Evolutionary conservation across 2,888 invertebrate species (phyloP).

Genomic region (Andrena camellia): DNA sequence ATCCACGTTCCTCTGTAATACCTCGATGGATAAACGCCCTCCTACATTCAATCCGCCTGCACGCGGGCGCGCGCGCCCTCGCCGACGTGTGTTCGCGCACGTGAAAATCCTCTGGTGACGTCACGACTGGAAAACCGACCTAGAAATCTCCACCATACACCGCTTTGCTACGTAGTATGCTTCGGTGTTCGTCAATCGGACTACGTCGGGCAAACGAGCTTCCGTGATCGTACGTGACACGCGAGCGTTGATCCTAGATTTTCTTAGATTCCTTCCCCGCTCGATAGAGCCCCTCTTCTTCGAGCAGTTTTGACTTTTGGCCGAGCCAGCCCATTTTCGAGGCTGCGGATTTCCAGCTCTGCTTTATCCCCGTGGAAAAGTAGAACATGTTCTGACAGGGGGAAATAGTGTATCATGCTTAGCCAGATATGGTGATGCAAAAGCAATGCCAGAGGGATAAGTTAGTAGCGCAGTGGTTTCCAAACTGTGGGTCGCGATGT

Average conservation of each 20-base stretch:
- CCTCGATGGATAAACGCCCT: constrained; percentile 26
- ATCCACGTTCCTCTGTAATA: constrained; percentile 10
- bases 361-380: no score
- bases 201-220: neutral
- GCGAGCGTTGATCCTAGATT: constrained; percentile 18
- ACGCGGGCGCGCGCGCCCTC: neutral
- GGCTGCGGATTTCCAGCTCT: no score
- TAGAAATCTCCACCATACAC: constrained; percentile 48
- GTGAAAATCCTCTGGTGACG: constrained; percentile 41
- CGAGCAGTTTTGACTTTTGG: neutral
- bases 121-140: constrained; percentile 52
- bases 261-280: neutral
- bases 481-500: no score
- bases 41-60: constrained; percentile 31
- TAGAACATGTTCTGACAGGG: no score
- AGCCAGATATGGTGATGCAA: no score
- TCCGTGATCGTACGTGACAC: constrained; percentile 41
- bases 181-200: constrained; percentile 35
- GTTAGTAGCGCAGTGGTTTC: no score
- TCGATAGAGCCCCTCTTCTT: constrained; percentile 3
- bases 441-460: no score
- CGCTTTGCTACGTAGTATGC: constrained; percentile 12
- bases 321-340: neutral
- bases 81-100: constrained; percentile 14
- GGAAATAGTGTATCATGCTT: no score